Percentiles rank a stretch among this genome's conserved stretches.
phyloP scores from a whole-genome alignment of 2,888 invertebrate genomes.

The Drosophila picticornis region DNA sequence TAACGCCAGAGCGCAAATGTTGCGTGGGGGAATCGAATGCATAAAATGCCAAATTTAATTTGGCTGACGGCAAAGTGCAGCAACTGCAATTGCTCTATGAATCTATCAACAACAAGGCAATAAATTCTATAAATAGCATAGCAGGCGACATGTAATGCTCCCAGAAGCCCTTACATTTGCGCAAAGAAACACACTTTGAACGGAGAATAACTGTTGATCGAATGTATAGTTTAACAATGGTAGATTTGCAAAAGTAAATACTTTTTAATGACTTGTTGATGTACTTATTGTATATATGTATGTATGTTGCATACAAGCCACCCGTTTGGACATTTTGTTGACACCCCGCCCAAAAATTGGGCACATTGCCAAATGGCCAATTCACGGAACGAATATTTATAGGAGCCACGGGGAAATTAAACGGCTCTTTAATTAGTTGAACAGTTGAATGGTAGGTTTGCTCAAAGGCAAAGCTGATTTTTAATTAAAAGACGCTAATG shows the following conservation, averaged over 20 bases:
- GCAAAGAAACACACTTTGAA: neutral
- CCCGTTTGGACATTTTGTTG: constrained; percentile 12
- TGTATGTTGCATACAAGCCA: neutral
- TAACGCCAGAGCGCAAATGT: constrained; percentile 30
- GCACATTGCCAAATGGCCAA: constrained; percentile 45
- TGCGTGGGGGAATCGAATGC: constrained; percentile 37
- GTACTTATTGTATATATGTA: neutral
- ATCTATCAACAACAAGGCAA: constrained; percentile 62
- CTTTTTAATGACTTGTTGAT: neutral
- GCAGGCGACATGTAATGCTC: neutral
- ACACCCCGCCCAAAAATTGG: constrained; percentile 12
- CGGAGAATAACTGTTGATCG: neutral
- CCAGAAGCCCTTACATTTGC: neutral
- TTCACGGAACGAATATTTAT: constrained; percentile 42
- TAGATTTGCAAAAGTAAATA: neutral
- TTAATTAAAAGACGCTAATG: constrained; percentile 54
- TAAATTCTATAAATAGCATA: constrained; percentile 54
- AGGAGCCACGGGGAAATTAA: constrained; percentile 36
- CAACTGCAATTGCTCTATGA: constrained; percentile 56
- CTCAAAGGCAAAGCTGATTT: constrained; percentile 18
- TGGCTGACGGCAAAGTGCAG: constrained; percentile 50
- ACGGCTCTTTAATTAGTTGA: constrained; percentile 51
- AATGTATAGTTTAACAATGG: neutral
- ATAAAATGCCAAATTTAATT: constrained; percentile 51
- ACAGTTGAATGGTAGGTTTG: constrained; percentile 27